These are phyloP conservation scores for Smutsia temminckii DNA, from an alignment of 2,797 vertebrate species.

Conservation along the genomic window DNA sequence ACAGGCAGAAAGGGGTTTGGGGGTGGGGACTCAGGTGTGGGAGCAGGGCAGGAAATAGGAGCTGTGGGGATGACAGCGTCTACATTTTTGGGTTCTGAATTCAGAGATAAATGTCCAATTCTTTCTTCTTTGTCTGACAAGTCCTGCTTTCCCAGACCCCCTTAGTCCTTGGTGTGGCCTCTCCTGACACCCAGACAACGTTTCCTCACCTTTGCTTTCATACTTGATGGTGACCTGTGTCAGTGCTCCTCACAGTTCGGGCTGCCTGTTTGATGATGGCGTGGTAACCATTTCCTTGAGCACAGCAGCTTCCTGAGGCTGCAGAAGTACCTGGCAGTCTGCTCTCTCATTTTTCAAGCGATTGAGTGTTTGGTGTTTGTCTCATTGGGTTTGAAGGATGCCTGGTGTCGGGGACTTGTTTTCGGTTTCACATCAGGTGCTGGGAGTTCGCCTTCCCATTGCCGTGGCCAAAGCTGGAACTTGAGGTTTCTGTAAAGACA, in stretches of 20 bases:
- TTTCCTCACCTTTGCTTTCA: slow-evolving; percentile 52
- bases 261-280: neutral
- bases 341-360: neutral
- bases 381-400: neutral
- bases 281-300: neutral
- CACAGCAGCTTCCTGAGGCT: neutral
- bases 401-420: neutral
- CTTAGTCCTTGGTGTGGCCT: neutral
- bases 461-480: neutral
- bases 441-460: neutral
- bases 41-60: neutral
- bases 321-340: neutral
- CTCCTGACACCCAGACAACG: neutral
- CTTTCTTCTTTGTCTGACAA: neutral
- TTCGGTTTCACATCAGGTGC: neutral
- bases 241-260: neutral
- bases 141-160: neutral
- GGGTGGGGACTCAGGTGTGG: neutral
- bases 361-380: neutral
- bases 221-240: neutral
- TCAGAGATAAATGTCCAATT: neutral
- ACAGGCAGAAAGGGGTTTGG: too few relatives aligned
- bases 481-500: neutral
- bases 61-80: neutral
- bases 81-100: neutral